Percentiles rank a stretch among this genome's conserved stretches.
phyloP scores from a whole-genome alignment of 2,113 vertebrate genomes.

The Cavia aperea region DNA sequence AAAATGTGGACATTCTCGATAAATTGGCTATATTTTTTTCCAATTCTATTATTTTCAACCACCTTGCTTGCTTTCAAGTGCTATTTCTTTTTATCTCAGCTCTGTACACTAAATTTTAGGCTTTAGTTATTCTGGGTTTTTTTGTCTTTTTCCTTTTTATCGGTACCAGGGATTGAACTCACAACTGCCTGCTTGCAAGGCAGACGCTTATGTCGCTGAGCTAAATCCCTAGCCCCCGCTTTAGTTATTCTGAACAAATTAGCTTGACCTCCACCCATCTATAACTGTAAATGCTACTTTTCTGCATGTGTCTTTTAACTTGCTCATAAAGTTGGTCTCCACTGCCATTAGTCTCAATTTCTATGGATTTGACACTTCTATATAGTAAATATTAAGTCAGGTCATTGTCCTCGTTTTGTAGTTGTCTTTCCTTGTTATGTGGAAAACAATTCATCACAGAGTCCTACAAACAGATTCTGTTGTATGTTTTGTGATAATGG shows the following conservation, averaged over 20 bases:
- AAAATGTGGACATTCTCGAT: background rate
- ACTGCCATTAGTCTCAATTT: background rate
- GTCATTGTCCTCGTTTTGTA: conserved; percentile 26
- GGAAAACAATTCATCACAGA: background rate
- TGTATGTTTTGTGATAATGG: background rate
- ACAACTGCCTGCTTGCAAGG: too few relatives aligned
- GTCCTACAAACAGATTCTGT: background rate
- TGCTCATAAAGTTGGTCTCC: background rate
- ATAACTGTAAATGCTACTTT: background rate
- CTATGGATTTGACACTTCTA: background rate
- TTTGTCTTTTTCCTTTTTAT: too few relatives aligned
- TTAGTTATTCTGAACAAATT: background rate
- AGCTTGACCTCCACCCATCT: background rate
- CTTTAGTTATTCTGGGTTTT: background rate
- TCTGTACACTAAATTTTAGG: conserved; percentile 8
- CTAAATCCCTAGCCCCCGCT: background rate
- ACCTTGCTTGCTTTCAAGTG: background rate
- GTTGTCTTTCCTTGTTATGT: background rate
- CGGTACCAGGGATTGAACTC: too few relatives aligned
- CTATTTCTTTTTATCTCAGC: background rate
- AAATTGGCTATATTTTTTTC: background rate
- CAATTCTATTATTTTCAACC: background rate
- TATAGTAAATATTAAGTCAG: background rate
- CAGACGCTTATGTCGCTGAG: too few relatives aligned
- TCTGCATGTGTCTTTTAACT: background rate